These are phyloP conservation scores for Hycleus phaleratus DNA, from an alignment of 1,140 invertebrate species.

Conservation along the genomic window DNA sequence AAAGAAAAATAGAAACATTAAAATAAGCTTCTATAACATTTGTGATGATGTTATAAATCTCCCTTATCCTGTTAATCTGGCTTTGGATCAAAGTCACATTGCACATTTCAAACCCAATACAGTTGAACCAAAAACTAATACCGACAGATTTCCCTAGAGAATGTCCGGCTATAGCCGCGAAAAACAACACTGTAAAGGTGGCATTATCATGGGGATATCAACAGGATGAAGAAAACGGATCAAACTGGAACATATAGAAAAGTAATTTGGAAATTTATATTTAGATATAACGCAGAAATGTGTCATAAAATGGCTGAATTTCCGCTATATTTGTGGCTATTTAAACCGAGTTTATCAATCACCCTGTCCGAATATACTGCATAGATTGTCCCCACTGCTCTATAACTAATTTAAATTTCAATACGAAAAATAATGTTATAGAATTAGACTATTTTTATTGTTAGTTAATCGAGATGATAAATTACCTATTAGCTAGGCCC, in stretches of 20 bases:
- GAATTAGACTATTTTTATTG: no score
- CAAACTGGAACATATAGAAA: no score
- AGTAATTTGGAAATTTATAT: no score
- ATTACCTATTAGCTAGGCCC: no score
- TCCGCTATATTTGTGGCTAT: slow-evolving; percentile 14
- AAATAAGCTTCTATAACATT: slow-evolving; percentile 15
- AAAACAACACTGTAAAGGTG: slow-evolving; percentile 4
- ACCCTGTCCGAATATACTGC: slow-evolving; percentile 11
- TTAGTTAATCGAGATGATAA: no score
- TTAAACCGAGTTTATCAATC: slow-evolving; percentile 20
- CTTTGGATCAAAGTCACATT: slow-evolving; percentile 14
- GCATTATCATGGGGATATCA: no score
- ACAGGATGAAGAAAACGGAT: no score
- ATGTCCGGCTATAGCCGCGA: slow-evolving; percentile 7
- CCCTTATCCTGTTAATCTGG: slow-evolving; percentile 18
- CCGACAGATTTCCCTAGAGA: slow-evolving; percentile 12
- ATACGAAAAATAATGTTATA: no score
- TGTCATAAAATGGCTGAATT: no score
- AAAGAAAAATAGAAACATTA: slow-evolving; percentile 6
- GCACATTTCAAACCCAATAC: slow-evolving; percentile 11
- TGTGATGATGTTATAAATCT: slow-evolving; percentile 20
- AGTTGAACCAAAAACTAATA: slow-evolving; percentile 12
- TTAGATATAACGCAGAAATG: no score
- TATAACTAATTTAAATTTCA: no score
- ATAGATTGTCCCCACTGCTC: not conserved